Evolutionary conservation across 1,140 invertebrate species (phyloP).

Genomic region (Drosophila nebulosa): DNA sequence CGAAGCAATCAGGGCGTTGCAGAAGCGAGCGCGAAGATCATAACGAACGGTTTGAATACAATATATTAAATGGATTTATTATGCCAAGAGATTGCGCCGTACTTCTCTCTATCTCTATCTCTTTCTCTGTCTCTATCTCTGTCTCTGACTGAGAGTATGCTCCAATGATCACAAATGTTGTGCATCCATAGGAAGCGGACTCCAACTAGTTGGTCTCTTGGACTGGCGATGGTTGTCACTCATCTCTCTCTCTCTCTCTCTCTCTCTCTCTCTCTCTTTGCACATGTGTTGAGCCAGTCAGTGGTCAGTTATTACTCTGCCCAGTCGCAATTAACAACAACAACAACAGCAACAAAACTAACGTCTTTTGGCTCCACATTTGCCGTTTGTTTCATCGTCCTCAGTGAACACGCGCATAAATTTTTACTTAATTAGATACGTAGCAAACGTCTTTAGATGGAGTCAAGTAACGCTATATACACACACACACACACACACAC

Average conservation of each 20-base stretch:
- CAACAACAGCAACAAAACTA: constrained; percentile 42
- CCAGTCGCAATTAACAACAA: constrained; percentile 63
- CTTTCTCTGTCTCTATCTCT: not conserved
- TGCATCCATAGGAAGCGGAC: constrained; percentile 18
- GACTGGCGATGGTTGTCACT: constrained; percentile 29
- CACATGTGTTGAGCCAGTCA: not conserved
- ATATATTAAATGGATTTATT: constrained; percentile 78
- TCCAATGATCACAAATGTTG: constrained; percentile 22
- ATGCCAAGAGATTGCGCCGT: constrained; percentile 68
- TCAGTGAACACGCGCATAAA: constrained; percentile 77
- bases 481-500: constrained; percentile 17
- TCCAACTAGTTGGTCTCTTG: not conserved
- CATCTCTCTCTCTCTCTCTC: not conserved
- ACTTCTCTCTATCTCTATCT: not conserved
- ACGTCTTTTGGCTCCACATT: constrained; percentile 59
- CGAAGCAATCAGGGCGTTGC: constrained; percentile 75
- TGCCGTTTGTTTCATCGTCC: constrained; percentile 74
- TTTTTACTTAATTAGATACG: constrained; percentile 73
- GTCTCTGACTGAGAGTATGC: not conserved
- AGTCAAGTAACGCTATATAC: constrained; percentile 14
- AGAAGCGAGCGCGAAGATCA: constrained; percentile 72
- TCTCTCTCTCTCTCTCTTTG: constrained; percentile 42
- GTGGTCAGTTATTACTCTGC: constrained; percentile 52
- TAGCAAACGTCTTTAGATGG: not conserved
- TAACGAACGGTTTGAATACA: constrained; percentile 76